Base-by-base conservation (phyloP, 2,113 vertebrate species). In the Motacilla tschutschensis region DNA sequence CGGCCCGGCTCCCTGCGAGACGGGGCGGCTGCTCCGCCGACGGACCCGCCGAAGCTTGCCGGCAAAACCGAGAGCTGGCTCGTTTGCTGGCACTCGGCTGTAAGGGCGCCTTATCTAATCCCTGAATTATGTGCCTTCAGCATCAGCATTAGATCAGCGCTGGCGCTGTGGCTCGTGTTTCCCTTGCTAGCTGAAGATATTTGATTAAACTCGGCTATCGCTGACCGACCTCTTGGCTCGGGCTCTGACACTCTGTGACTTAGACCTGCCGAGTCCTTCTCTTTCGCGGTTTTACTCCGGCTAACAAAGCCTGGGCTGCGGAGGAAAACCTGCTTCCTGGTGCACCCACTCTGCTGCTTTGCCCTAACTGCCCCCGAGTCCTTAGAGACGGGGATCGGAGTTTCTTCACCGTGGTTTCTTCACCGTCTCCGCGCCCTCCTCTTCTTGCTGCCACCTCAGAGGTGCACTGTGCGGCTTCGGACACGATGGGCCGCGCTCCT, bases 71-170 rank as follows among this genome's bases (percentile, higher is more conserved):
- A 57, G 80, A 26, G 78, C 4, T 24, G 51, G 58, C n/a, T 48
- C 12, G 11, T 29, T n/a, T 21, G 55, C 29, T 53, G 91, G 74
- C 74, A 31, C 50, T 59, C 31, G 63, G 57, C 13, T 66, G 19
- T 25, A 36, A 78, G 62, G 76, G 79, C 58, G 70, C 73, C 86
- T 92, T 78, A 83, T 83, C 88, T 85, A 75, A 91, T 85, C 82
- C 65, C 87, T 71, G 36, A 85, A 88, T 82, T 62, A 66, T 75
- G 82, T 86, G 87, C 58, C 74, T 87, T 83, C 63, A 73, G 50
- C 77, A 87, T 63, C 82, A 79, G 88, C 74, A 60, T 92, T 78
- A 88, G 77, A 36, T 88, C 85, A 83, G 91, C 73, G 60, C 77
- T 94, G 90, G 93, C 94, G 25, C 85, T 36, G 21, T 26, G n/a